Evolutionary conservation across 2,888 invertebrate species (phyloP).

Genomic region (Unio pictorum): DNA sequence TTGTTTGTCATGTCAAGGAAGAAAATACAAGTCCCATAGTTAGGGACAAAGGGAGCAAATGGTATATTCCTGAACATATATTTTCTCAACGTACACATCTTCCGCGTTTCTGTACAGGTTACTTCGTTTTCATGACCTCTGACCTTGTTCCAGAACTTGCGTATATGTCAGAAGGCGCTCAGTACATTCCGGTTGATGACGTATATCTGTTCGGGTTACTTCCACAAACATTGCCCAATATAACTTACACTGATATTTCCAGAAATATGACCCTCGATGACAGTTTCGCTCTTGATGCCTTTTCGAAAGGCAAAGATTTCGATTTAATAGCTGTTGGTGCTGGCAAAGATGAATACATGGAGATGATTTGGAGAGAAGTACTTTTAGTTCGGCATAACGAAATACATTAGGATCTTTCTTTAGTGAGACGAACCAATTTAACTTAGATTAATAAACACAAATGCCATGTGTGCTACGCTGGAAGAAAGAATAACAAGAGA

Average conservation of each 20-base stretch:
- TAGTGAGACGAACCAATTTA: too few species aligned
- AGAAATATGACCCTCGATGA: conserved; percentile 90
- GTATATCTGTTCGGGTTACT: conserved; percentile 63
- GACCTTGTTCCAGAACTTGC: conserved; percentile 52
- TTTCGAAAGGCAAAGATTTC: conserved; percentile 17
- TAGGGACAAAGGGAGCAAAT: conserved; percentile 43
- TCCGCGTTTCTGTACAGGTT: conserved; percentile 66
- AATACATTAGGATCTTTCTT: too few species aligned
- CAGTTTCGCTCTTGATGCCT: conserved; percentile 36
- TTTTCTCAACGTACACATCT: conserved; percentile 41
- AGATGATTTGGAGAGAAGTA: conserved; percentile 34
- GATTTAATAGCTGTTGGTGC: conserved; percentile 22
- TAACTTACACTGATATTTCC: conserved; percentile 74
- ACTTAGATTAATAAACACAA: too few species aligned
- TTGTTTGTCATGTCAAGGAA: conserved; percentile 45
- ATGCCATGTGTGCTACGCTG: too few species aligned
- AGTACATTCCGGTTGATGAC: conserved; percentile 64
- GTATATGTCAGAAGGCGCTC: conserved; percentile 43
- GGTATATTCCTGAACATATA: conserved; percentile 48
- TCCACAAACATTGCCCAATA: conserved; percentile 30
- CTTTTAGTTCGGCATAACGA: too few species aligned
- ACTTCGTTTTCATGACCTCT: conserved; percentile 50
- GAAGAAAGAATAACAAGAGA: too few species aligned
- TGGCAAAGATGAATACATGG: conserved; percentile 23
- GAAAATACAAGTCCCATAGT: conserved; percentile 41